A percentile compares a stretch with the other conserved stretches of the same genome.
Evolutionary conservation across 2,888 invertebrate species (phyloP).

Genomic region (Megaustenia siamemsis): DNA sequence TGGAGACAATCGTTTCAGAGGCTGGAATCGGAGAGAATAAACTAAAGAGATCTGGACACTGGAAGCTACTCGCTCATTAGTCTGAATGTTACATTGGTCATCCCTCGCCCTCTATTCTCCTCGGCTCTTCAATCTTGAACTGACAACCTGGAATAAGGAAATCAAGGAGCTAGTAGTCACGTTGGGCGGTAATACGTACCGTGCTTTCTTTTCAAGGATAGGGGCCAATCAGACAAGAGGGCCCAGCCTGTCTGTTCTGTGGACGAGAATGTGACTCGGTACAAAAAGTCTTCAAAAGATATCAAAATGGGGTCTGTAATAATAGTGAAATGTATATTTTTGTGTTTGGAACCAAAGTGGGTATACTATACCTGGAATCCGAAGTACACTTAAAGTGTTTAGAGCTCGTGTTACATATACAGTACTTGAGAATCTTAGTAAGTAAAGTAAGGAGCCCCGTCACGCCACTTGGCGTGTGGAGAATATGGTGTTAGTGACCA

Average conservation of each 20-base stretch:
- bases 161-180: slow-evolving; percentile 21
- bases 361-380: too few species aligned
- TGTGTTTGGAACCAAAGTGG: too few species aligned
- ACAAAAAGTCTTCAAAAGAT: slow-evolving; percentile 1
- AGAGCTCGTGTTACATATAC: too few species aligned
- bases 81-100: slow-evolving; percentile 36
- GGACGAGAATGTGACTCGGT: background rate
- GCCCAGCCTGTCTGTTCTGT: background rate
- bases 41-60: background rate
- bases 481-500: too few species aligned
- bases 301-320: background rate
- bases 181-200: slow-evolving; percentile 28
- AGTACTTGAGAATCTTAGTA: too few species aligned
- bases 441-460: too few species aligned
- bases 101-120: slow-evolving; percentile 18
- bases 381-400: too few species aligned
- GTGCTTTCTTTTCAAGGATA: slow-evolving; percentile 27
- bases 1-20: slow-evolving; percentile 21
- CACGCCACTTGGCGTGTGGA: too few species aligned
- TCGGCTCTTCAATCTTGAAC: background rate
- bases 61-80: slow-evolving; percentile 28
- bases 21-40: background rate
- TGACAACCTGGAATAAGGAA: slow-evolving; percentile 41
- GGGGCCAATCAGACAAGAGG: slow-evolving; percentile 18
- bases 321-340: too few species aligned